phyloP scores from a whole-genome alignment of 2,113 vertebrate species.

The Pyrgilauda ruficollis region DNA sequence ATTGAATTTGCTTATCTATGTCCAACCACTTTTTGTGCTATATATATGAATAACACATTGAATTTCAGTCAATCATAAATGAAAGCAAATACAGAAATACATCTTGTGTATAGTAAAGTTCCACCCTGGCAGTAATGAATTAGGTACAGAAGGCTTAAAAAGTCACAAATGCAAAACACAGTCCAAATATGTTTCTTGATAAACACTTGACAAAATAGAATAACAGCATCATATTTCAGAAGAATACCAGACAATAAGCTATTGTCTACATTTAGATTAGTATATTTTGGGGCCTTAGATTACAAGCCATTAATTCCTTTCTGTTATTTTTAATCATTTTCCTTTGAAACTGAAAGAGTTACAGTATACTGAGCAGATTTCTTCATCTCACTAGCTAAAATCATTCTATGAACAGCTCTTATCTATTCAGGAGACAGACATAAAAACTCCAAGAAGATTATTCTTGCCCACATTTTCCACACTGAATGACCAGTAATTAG shows the following conservation, averaged over 20 bases:
- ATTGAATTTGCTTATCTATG: neutral
- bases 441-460: neutral
- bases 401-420: neutral
- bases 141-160: neutral
- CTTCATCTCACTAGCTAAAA: neutral
- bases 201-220: neutral
- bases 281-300: neutral
- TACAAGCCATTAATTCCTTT: neutral
- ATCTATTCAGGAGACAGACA: neutral
- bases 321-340: neutral
- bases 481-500: neutral
- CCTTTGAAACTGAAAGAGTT: neutral
- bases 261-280: neutral
- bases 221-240: neutral
- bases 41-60: neutral
- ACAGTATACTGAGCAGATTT: neutral
- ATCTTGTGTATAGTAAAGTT: neutral
- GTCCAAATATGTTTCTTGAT: neutral
- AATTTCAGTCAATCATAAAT: neutral
- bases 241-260: neutral
- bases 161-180: neutral
- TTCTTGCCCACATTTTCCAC: neutral
- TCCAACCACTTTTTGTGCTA: neutral
- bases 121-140: neutral
- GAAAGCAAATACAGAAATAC: neutral